Evolutionary conservation across 2,797 vertebrate species (phyloP).

Genomic region (Gila robusta): DNA sequence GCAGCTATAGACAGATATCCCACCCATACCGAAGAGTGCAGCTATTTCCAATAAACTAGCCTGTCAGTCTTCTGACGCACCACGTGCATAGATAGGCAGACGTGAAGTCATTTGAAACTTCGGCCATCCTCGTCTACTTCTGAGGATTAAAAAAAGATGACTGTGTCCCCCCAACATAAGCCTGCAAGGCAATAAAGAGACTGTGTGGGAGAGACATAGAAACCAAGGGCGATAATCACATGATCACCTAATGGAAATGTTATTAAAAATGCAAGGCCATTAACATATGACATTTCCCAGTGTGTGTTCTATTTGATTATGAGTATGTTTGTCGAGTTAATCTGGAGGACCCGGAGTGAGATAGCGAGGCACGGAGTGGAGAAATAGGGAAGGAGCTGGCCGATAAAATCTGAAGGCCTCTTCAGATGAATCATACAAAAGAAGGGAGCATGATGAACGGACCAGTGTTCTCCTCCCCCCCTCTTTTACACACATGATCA

Average conservation of each 20-base stretch:
- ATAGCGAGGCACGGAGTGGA: constrained; percentile 18
- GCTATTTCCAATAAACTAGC: constrained; percentile 38
- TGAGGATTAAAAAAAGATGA: constrained; percentile 51
- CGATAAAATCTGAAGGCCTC: constrained; percentile 58
- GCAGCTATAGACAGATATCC: constrained; percentile 33
- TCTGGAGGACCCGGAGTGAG: constrained; percentile 52
- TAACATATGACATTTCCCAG: constrained; percentile 73
- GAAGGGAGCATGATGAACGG: constrained; percentile 23
- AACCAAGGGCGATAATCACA: constrained; percentile 62
- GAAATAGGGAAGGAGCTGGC: constrained; percentile 21
- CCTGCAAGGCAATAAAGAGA: constrained; percentile 46
- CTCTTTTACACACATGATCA: constrained; percentile 46
- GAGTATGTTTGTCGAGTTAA: constrained; percentile 65
- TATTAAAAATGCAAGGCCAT: constrained; percentile 75
- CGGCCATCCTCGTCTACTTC: constrained; percentile 18
- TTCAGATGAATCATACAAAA: constrained; percentile 49
- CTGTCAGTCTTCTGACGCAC: constrained; percentile 10
- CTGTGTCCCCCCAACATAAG: constrained; percentile 37
- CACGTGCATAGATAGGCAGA: constrained; percentile 14
- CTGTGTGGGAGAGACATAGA: constrained; percentile 57
- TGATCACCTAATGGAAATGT: constrained; percentile 74
- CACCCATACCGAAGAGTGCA: constrained; percentile 28
- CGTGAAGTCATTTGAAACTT: constrained; percentile 42
- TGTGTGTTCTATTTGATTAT: constrained; percentile 66
- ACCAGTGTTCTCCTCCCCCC: constrained; percentile 41